Base-by-base conservation (phyloP, 2,113 vertebrate genomes). In the Salvelinus fontinalis region DNA sequence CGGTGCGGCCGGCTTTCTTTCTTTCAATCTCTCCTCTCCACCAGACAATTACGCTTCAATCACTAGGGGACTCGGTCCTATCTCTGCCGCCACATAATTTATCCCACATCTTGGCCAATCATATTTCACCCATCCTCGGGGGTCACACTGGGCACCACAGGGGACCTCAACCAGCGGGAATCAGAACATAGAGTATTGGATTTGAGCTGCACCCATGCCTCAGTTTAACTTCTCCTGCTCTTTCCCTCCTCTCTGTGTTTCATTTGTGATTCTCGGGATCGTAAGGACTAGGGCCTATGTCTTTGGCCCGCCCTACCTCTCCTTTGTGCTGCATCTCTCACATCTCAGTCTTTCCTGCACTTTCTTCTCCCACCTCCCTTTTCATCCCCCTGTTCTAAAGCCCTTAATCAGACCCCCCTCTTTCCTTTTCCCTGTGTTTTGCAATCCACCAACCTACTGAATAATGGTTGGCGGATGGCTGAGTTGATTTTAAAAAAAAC, bases 401-500 rank as follows among this genome's bases (percentile, higher is more conserved):
- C 83, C 76, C 70, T 89, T 80, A 84, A 84, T 85, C 86, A 85
- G 79, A 34, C 16, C n/a, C 64, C 26, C 24, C 26, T 14, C 77
- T 70, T 64, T 39, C 39, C 7, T 39, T 9, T 39, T 76, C 77
- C 18, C 65, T 62, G 71, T 79, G 77, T 76, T 60, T 91, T 86
- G 87, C 88, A 91, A 84, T 91, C 39, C 86, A 89, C 87, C 90
- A 85, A 83, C 88, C 77, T 84, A 81, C 73, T 92, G 85, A 93
- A 93, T 93, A 91, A 92, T 93, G 89, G 89, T 92, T 90, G 79
- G 81, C 79, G 62, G 80, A 87, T 90, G 89, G 84, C 79, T 77
- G 49, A 84, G 87, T 87, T 87, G 90, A 92, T 93, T 90, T 39
- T 91, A 91, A 92, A 90, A 85, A 24, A n/a, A 24, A 24, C 24